phyloP scores from a whole-genome alignment of 2,113 vertebrate species.

The Podocnemis expansa region DNA sequence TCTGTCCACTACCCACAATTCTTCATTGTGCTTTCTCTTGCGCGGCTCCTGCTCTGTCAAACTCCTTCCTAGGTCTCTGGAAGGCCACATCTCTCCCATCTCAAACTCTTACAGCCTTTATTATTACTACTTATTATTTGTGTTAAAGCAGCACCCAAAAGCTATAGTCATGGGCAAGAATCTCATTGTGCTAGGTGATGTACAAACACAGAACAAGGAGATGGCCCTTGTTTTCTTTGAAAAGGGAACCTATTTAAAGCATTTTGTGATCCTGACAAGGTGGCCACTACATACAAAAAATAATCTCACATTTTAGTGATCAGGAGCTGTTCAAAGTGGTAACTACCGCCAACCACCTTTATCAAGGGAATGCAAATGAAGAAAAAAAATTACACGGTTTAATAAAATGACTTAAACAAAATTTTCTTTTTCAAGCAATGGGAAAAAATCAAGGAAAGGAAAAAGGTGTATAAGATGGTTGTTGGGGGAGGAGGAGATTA shows the following conservation, averaged over 20 bases:
- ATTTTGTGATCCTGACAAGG: not conserved
- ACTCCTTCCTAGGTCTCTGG: not conserved
- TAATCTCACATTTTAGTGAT: not conserved
- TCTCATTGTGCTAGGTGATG: fast-evolving
- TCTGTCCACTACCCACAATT: not conserved
- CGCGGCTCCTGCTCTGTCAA: not conserved
- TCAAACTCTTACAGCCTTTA: not conserved
- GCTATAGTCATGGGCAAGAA: not conserved
- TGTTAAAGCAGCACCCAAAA: not conserved
- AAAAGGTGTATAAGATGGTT: not conserved
- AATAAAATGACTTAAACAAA: not conserved
- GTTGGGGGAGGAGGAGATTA: not conserved
- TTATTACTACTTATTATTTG: not conserved
- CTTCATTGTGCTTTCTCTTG: fast-evolving
- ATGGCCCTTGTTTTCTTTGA: not conserved
- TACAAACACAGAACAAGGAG: not conserved
- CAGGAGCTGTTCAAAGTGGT: not conserved
- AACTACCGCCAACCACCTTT: not conserved
- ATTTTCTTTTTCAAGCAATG: not conserved
- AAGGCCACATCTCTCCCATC: not conserved
- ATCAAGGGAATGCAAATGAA: not conserved
- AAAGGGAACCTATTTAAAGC: not conserved
- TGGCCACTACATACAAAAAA: not conserved
- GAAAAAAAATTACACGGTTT: not conserved
- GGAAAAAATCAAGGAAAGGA: not conserved